Percentiles rank a stretch among this genome's conserved stretches.
phyloP scores from a whole-genome alignment of 2,888 invertebrate genomes.

The Lobophora halterata region DNA sequence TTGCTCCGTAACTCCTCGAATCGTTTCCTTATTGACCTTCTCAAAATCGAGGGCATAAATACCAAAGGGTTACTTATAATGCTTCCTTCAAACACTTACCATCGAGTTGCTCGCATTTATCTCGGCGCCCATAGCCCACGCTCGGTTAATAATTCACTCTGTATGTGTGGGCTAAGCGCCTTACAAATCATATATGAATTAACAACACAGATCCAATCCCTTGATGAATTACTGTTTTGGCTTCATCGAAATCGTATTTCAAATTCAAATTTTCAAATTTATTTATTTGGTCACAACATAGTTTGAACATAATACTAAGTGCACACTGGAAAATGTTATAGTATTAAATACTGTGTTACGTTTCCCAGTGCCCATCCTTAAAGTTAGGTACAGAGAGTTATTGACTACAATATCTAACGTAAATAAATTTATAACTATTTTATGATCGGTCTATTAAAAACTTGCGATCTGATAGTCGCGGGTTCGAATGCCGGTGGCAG shows the following conservation, averaged over 20 bases:
- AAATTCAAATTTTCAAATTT: background rate
- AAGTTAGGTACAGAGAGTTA: too few species aligned
- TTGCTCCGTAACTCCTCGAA: constrained; percentile 3
- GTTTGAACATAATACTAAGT: too few species aligned
- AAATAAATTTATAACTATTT: too few species aligned
- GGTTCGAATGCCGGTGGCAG: too few species aligned
- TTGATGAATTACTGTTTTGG: constrained; percentile 43
- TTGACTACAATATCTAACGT: too few species aligned
- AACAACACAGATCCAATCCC: constrained; percentile 34
- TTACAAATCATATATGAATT: constrained; percentile 51
- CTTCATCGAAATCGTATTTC: constrained; percentile 4
- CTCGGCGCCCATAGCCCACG: constrained; percentile 29
- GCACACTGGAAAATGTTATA: too few species aligned
- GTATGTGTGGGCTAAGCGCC: constrained; percentile 35
- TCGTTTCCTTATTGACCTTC: constrained; percentile 15
- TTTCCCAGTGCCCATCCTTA: too few species aligned
- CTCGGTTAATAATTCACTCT: constrained; percentile 41
- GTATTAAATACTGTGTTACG: too few species aligned
- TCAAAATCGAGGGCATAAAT: constrained; percentile 28
- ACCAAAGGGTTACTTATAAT: constrained; percentile 31
- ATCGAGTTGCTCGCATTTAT: constrained; percentile 25
- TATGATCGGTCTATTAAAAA: too few species aligned
- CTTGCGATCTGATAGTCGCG: too few species aligned
- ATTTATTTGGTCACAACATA: too few species aligned
- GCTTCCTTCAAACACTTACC: constrained; percentile 24